Evolutionary conservation across 1,140 invertebrate species (phyloP), one percentile per base, ranked within the genome.

Genomic region (Papilio dardanus): DNA sequence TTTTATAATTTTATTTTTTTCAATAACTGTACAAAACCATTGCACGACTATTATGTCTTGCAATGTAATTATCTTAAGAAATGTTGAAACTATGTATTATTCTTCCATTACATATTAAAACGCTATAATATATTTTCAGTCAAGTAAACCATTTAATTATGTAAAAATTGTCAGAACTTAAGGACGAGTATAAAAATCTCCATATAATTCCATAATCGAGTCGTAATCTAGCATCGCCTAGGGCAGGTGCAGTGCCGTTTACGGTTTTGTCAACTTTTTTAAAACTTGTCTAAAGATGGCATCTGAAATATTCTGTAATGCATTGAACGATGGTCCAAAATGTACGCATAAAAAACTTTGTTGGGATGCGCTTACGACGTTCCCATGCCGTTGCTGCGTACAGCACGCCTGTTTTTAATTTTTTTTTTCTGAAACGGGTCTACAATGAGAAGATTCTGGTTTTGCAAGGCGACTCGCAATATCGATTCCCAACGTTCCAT

Each of bases 401-500:
- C 88, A 81, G 85, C 75, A 89, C 83, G 79, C 74, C 73, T 85
- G 81, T 85, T 86, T 89, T 87, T 87, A 83, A 77, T 76, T 81
- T 79, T 86, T 88, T 79, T 84, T 90, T 88, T 91, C 83, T 87
- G 79, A 88, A 90, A 93, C 91, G 86, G 83, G 91, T 92, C 87
- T 88, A 91, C 89, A 91, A 87, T 90, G 85, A 88, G 83, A 81
- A 79, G 86, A 92, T 93, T 93, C 91, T 93, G 90, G 91, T 93
- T 93, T 91, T 89, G 90, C 91, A 88, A 91, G 89, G 83, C 80
- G 85, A 88, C 86, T 88, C 78, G 86, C 84, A 88, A 83, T 86
- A 86, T 86, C 84, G 86, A 86, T 89, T 84, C 80, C 81, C 79
- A 81, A 84, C 83, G 83, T 83, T 77, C 79, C 78, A 78, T 54